Evolutionary conservation across 2,888 invertebrate species (phyloP).

Genomic region (Rosalia funebris): DNA sequence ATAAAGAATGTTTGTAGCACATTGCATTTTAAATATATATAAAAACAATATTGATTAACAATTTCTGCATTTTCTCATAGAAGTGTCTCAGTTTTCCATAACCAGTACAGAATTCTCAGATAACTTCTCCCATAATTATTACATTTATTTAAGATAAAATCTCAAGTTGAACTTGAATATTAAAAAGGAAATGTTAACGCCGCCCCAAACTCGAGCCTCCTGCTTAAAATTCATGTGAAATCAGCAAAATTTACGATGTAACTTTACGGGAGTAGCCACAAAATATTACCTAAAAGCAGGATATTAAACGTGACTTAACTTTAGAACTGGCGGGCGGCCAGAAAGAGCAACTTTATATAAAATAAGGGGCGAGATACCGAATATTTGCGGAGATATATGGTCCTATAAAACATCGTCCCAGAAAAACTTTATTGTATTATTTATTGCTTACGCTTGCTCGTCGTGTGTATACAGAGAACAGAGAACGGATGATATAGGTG

Average conservation of each 20-base stretch:
- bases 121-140: too few species aligned
- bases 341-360: slow-evolving; percentile 49
- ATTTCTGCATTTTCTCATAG: too few species aligned
- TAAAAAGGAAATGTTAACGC: neutral
- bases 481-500: neutral
- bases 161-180: neutral
- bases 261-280: slow-evolving; percentile 57
- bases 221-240: slow-evolving; percentile 54
- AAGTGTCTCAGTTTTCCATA: too few species aligned
- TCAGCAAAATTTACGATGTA: slow-evolving; percentile 55
- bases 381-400: slow-evolving; percentile 57
- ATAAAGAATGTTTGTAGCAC: too few species aligned
- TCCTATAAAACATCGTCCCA: slow-evolving; percentile 52
- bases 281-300: slow-evolving; percentile 55
- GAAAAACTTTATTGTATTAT: slow-evolving; percentile 57
- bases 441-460: slow-evolving; percentile 44
- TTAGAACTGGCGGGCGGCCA: slow-evolving; percentile 50
- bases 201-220: slow-evolving; percentile 23
- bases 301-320: slow-evolving; percentile 59
- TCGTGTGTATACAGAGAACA: neutral
- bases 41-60: too few species aligned
- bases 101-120: too few species aligned
- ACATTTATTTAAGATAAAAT: neutral
- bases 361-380: slow-evolving; percentile 56
- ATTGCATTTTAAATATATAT: too few species aligned